Evolutionary conservation across 2,797 vertebrate genomes (phyloP).

Genomic region (Craterocephalus amniculus): DNA sequence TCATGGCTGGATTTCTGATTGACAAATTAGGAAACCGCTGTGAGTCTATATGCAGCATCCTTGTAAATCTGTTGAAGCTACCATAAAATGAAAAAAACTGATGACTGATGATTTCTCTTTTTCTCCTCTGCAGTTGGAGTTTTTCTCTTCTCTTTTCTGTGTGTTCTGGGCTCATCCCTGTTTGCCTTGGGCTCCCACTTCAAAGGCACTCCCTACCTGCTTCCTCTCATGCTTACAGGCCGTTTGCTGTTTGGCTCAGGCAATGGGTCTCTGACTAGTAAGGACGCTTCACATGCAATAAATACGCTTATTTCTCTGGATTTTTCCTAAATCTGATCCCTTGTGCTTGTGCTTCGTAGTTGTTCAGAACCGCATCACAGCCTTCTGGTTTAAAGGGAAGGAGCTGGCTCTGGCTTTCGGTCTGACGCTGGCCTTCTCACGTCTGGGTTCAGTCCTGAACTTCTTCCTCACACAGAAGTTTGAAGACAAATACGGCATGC

Average conservation of each 20-base stretch:
- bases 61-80: neutral
- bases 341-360: slow-evolving; percentile 61
- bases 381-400: slow-evolving; percentile 90
- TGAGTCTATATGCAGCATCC: slow-evolving; percentile 61
- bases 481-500: slow-evolving; percentile 85
- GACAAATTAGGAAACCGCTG: slow-evolving; percentile 88
- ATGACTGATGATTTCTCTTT: neutral
- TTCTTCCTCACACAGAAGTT: slow-evolving; percentile 88
- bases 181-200: slow-evolving; percentile 89
- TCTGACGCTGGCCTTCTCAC: slow-evolving; percentile 85
- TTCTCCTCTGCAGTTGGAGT: slow-evolving; percentile 79
- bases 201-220: slow-evolving; percentile 84
- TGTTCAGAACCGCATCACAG: slow-evolving; percentile 86
- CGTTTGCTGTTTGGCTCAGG: slow-evolving; percentile 87
- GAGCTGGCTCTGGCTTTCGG: slow-evolving; percentile 87
- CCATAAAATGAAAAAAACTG: neutral
- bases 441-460: slow-evolving; percentile 86
- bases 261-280: slow-evolving; percentile 87
- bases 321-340: accelerated
- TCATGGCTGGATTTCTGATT: slow-evolving; percentile 87
- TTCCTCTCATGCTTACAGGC: slow-evolving; percentile 87
- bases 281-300: slow-evolving; percentile 25
- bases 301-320: accelerated
- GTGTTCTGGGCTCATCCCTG: slow-evolving; percentile 84
- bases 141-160: slow-evolving; percentile 88